Base-by-base conservation (phyloP, 1,140 invertebrate genomes). In the Aphaenogaster rudis region DNA sequence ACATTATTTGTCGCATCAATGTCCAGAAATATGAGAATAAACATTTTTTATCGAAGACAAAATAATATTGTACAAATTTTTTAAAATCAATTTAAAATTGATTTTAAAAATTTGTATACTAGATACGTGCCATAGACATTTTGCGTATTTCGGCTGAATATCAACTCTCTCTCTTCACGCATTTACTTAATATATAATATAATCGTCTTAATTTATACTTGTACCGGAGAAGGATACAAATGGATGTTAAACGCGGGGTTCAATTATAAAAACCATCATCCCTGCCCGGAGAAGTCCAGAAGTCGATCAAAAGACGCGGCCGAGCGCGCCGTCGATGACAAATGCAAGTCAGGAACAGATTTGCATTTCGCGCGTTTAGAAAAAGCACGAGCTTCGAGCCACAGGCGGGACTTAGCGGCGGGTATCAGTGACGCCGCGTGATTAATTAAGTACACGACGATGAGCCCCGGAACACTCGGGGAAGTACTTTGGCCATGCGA, bases 371-470 rank as follows among this genome's bases (percentile, higher is more conserved):
- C 67, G 54, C 21, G 50, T 45, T 64, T 67, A 69, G 57, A 89
- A 89, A 91, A 91, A 91, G 64, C 45, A 50, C 2, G 48, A 48
- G 28, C 28, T 28, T 28, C 50, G 13, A 82, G 33, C 63, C 39
- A 42, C 54, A 52, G 52, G 28, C 45, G 74, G 57, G 48, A 28
- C 78, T 67, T 42, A 50, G 54, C 69, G 28, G 50, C 33, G 33
- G 21, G 8, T 87, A 67, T 67, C 79, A 66, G 59, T 87, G 82
- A 91, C 84, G 71, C 57, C 81, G 48, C 17, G 61, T 92, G 90
- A 92, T 92, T 92, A 91, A 92, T 92, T 91, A 92, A 91, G 72
- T 86, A 74, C 50, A 63, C 69, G 82, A 87, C 87, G 81, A 91
- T 91, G 87, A 92, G 88, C 85, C 84, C 69, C 74, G 11, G 64